Evolutionary conservation across 2,888 invertebrate species (phyloP), one percentile per base, ranked within the genome.

Genomic region (Euplagia quadripunctaria): DNA sequence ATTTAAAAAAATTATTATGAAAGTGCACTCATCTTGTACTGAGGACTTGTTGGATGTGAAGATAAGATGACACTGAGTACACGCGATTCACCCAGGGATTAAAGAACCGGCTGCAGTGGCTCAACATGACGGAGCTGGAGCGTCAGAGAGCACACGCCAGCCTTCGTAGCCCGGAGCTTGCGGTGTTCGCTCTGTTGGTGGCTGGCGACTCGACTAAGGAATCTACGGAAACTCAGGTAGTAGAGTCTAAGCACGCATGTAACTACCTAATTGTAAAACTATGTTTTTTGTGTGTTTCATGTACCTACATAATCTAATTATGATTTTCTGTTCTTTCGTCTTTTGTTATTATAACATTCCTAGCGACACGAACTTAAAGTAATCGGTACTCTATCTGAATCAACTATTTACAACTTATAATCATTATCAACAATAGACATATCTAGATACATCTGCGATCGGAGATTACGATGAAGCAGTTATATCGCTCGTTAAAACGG

Each of bases 101-200:
- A 12, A 87, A 90, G n/a, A 90, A 79, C 68, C 88, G 90, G 6
- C 81, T 93, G 5, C 93, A 91, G 58, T 94, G 94, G 94, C 84
- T 91, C 68, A 90, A 79, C 66, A 79, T 76, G 11, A 79, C 83
- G 6, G 94, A 94, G 71, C 73, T 94, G 82, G 94, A 93, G 52
- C 89, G 94, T 0, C 92, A 92, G 68, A 89, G 91, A 41, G 93
- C 91, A 1, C 94, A 94, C 79, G 82, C 82, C 12, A 86, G 79
- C 5, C 87, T 94, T 20, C 89, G 91, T 16, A 94, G 92, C 68
- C 94, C 94, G 0, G 94, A 94, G 72, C 78, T 94, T 9, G 82
- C 89, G 3, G 72, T 88, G 11, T 91, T 91, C 75, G 87, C 90
- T 0, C 80, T 85, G 31, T 89, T 94, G 90, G 89, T 89, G 2